Conservation (phyloP, 1,140 invertebrate genomes). For the Gonatopus flavifemur region DNA sequence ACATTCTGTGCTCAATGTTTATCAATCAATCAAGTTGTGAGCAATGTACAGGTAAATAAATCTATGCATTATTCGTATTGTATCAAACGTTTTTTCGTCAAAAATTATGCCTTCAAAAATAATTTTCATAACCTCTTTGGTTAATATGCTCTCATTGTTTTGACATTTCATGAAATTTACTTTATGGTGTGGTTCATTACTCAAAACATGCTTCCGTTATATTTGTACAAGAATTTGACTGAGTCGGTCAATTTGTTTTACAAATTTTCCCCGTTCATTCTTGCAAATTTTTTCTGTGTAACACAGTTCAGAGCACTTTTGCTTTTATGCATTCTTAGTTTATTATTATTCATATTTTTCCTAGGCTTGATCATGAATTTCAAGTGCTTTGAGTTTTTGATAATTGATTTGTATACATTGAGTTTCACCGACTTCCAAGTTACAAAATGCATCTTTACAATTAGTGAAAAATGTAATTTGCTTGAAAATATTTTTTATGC, state of each 20-base stretch:
- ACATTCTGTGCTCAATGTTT: constrained; percentile 33
- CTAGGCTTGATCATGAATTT: too few species aligned
- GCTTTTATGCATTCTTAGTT: background rate
- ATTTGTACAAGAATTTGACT: too few species aligned
- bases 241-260: background rate
- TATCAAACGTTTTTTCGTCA: background rate
- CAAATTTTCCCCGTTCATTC: background rate
- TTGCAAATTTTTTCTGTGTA: too few species aligned
- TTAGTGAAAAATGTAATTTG: too few species aligned
- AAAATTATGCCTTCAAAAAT: too few species aligned
- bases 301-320: too few species aligned
- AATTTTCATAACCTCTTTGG: constrained; percentile 27
- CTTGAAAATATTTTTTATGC: too few species aligned
- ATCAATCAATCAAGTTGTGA: constrained; percentile 22
- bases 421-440: too few species aligned
- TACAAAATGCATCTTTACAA: too few species aligned
- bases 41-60: constrained; percentile 27
- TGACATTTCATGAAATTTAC: constrained; percentile 29
- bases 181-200: too few species aligned
- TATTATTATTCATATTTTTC: constrained; percentile 8
- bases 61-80: constrained; percentile 1
- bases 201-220: constrained; percentile 12
- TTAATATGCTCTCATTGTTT: constrained; percentile 25
- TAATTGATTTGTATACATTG: too few species aligned
- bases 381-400: too few species aligned